Conservation (phyloP, 2,888 invertebrate species). For the Drosophila atripex region DNA sequence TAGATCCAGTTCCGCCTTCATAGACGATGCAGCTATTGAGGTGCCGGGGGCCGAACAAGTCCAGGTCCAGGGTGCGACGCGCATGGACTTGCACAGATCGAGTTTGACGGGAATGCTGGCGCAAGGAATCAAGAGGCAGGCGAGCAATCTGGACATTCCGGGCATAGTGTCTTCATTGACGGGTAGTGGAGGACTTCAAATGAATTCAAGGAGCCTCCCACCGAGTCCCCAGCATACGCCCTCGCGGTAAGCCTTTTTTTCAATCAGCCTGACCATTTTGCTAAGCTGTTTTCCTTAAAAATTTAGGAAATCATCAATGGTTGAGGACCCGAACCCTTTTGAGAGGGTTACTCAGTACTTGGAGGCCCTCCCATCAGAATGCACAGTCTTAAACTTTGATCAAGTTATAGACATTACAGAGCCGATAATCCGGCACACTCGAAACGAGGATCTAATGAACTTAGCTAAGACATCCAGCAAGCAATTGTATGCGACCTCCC, state of each 20-base stretch:
- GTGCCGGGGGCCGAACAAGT: conserved; percentile 10
- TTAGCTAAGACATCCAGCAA: conserved; percentile 94
- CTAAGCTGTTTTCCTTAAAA: background rate
- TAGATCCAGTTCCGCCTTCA: conserved; percentile 10
- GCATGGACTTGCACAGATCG: conserved; percentile 78
- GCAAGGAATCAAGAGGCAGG: conserved; percentile 88
- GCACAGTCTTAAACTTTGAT: conserved; percentile 72
- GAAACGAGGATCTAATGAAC: conserved; percentile 92
- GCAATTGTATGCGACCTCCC: conserved; percentile 90
- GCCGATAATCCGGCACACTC: conserved; percentile 77
- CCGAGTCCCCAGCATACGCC: conserved; percentile 91
- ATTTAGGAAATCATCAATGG: conserved; percentile 87
- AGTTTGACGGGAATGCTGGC: conserved; percentile 84
- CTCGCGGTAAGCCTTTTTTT: conserved; percentile 84
- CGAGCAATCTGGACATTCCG: conserved; percentile 88
- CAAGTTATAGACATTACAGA: conserved; percentile 81
- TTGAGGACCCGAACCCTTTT: conserved; percentile 86
- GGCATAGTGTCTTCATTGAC: conserved; percentile 85
- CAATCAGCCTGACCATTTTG: background rate
- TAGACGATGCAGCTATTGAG: conserved; percentile 24
- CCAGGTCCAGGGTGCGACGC: conserved; percentile 20
- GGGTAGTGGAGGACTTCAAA: conserved; percentile 42
- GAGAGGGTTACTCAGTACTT: conserved; percentile 79
- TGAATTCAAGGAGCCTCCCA: conserved; percentile 87
- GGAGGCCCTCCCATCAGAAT: conserved; percentile 78